Base-by-base conservation (phyloP, 2,888 invertebrate species). In the Sphaerophoria rueppellii region DNA sequence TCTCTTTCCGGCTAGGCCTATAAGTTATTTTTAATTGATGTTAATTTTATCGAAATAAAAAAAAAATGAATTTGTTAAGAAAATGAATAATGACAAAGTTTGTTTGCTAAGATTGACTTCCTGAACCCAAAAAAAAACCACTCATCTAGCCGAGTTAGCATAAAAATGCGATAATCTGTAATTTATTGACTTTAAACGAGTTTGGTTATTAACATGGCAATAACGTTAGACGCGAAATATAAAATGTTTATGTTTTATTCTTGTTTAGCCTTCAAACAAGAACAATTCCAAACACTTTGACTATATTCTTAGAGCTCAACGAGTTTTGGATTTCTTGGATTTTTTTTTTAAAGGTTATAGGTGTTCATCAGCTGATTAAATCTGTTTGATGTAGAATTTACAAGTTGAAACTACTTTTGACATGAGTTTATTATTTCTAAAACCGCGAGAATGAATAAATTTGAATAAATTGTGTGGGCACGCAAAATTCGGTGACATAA, bases 1-100 rank as follows among this genome's bases (percentile, higher is more conserved):
- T 85, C 82, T 4, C 77, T 88, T 2, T 73, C 87, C 48, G 88
- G 88, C 7, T 88, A 87, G 72, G 34, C 4, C 24, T 69, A 0
- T 50, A 57, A 43, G 32, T 54, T 54, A 54, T 54, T 40, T 37
- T 43, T 43, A 52, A n/a, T n/a, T n/a, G n/a, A n/a, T n/a, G n/a
- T n/a, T n/a, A n/a, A 67, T 67, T 63, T 57, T 46, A 32, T 40
- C 12, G 7, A 35, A 35, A 16, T 9, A 5, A 67, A n/a, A 67
- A n/a, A n/a, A 40, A 54, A 67, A 67, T 37, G 32, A 54, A 37
- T 52, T 24, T n/a, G 12, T 24, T 32, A 32, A 34, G 34, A 35
- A 67, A 52, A 67, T 46, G 14, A 34, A 14, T n/a, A 9, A 34
- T 37, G 4, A 14, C 6, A 43, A 12, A 32, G 43, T 43, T 61